Evolutionary conservation across 2,888 invertebrate species (phyloP).

Genomic region (Protodeltote pygarga): DNA sequence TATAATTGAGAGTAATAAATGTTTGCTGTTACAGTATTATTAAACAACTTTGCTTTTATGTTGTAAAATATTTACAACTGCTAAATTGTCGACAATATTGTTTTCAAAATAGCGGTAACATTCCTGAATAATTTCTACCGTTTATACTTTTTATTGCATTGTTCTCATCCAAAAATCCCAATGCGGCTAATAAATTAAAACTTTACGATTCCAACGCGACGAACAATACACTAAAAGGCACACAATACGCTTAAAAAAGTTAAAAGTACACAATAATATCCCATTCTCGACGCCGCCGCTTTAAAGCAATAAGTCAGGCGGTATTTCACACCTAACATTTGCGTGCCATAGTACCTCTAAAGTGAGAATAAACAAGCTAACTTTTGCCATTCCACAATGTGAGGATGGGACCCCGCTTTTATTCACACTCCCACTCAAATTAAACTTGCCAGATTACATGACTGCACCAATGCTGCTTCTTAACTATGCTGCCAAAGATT

Average conservation of each 20-base stretch:
- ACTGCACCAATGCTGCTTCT: constrained; percentile 47
- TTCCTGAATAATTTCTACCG: constrained; percentile 1
- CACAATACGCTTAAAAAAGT: constrained; percentile 46
- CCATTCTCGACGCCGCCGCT: constrained; percentile 30
- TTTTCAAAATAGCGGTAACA: neutral
- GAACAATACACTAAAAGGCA: constrained; percentile 36
- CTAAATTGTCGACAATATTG: too few relatives aligned
- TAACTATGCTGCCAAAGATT: constrained; percentile 50
- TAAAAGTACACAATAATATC: constrained; percentile 40
- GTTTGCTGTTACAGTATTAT: too few relatives aligned
- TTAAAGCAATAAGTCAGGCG: constrained; percentile 59
- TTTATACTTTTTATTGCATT: constrained; percentile 18
- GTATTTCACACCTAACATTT: constrained; percentile 70
- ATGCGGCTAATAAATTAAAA: constrained; percentile 36
- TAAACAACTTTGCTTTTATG: too few relatives aligned
- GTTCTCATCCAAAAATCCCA: constrained; percentile 24
- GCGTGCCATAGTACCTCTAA: constrained; percentile 67
- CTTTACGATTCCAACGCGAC: constrained; percentile 27
- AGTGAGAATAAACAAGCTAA: constrained; percentile 78
- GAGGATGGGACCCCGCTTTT: constrained; percentile 56
- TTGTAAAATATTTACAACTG: too few relatives aligned
- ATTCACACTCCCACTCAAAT: constrained; percentile 63
- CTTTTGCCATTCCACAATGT: constrained; percentile 74
- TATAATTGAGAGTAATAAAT: neutral
- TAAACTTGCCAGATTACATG: constrained; percentile 69